A percentile compares a stretch with the other conserved stretches of the same genome.
These are phyloP conservation scores for Andrena chrysosceles DNA, from an alignment of 2,888 invertebrate species.

Conservation along the genomic window DNA sequence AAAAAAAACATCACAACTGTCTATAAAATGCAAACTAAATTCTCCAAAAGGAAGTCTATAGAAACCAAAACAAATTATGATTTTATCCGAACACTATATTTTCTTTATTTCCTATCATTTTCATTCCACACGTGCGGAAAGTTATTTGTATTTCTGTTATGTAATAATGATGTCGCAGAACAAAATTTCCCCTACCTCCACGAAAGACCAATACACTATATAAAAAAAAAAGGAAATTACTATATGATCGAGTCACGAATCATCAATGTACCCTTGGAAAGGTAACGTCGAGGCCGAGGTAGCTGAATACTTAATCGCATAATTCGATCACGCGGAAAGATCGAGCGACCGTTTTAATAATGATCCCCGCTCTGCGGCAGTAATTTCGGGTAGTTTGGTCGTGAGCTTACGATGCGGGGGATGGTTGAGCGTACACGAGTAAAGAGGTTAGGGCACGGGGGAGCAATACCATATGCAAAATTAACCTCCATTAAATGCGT, in stretches of 20 bases:
- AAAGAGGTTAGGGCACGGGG: conserved; percentile 79
- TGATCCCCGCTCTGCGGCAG: conserved; percentile 63
- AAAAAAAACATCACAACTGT: too few species aligned
- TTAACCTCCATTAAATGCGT: conserved; percentile 83
- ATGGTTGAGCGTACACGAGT: conserved; percentile 70
- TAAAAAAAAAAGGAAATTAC: neutral
- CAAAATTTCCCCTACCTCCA: too few species aligned
- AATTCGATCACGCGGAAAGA: conserved; percentile 57
- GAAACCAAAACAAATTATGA: too few species aligned
- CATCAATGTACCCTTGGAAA: neutral
- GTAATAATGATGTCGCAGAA: too few species aligned
- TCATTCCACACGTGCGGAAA: too few species aligned
- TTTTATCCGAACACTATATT: too few species aligned
- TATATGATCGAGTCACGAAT: neutral
- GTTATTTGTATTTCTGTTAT: too few species aligned
- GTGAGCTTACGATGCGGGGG: conserved; percentile 65
- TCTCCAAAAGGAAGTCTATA: too few species aligned
- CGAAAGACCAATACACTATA: too few species aligned
- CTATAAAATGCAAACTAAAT: too few species aligned
- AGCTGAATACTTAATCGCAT: conserved; percentile 48
- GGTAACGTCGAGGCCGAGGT: conserved; percentile 11
- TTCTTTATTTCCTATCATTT: too few species aligned
- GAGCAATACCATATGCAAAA: conserved; percentile 79
- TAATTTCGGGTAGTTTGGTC: conserved; percentile 71
- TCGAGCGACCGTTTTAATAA: conserved; percentile 61